Base-by-base conservation (phyloP, 1,140 invertebrate species). In the Solenopsis invicta region DNA sequence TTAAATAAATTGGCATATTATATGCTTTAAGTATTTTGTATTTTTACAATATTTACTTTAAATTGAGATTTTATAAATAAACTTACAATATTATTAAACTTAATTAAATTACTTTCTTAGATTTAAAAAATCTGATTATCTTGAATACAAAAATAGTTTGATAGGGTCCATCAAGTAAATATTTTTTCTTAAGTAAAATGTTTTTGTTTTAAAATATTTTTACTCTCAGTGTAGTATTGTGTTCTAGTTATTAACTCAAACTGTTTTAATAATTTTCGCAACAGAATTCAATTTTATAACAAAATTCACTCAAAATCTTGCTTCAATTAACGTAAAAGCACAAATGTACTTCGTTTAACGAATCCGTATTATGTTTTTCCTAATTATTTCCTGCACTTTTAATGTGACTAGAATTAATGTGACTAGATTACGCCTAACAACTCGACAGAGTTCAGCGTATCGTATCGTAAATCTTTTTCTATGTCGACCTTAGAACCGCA, bases 391-490 rank as follows among this genome's bases (percentile, higher is more conserved):
- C 21, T 13, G n/a, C 18, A 66, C 9, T 56, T 6, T 80, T 13
- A 56, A 6, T 71, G 59, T 10, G 41, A 29, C 16, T 62, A 34
- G 13, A 82, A 29, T 45, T 13, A 56, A 6, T 71, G 59, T 10
- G 41, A 29, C 24, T 62, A 34, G 13, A 82, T 37, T 9, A 74
- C 37, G 12, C 8, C 5, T 5, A 37, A 50, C 37, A 74, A 48
- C 8, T 34, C 29, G 41, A 77, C 75, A 59, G 21, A 41, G 45
- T 56, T 50, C 21, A 50, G 13, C 24, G 67, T 41, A 59, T 34
- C 6, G n/a, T 18, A 61, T 77, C 48, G 61, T 54, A 71, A 82
- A 74, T 82, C 12, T 41, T 74, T 61, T 34, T 74, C 37, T 54
- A 24, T 29, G 16, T 71, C 29, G 18, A 82, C 29, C 37, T 48